Evolutionary conservation across 2,113 vertebrate species (phyloP), one percentile per base, ranked within the genome.

Genomic region (Ranitomeya variabilis): DNA sequence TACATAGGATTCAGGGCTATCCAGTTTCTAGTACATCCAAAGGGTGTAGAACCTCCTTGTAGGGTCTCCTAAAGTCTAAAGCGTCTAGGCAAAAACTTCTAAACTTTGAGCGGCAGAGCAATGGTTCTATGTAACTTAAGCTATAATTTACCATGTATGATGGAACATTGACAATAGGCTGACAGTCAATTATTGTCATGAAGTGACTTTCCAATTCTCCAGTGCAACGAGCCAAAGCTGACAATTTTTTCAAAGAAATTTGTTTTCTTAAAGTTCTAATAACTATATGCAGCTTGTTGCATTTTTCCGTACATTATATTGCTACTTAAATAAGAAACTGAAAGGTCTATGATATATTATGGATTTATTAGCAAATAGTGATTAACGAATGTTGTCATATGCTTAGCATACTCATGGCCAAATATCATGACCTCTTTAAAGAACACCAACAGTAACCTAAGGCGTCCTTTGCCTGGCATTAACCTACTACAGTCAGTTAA

Each of bases 391-490:
- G 91, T 92, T 94, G 93, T 92, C 92, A 94, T 90, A 93, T 94
- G 91, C 92, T 94, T 16, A 2, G 71, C 26, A 18, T 45, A 74
- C 71, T 18, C 71, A 16, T 74, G 71, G 71, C 37, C 91, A 90
- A 45, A 93, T 94, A 95, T 93, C 89, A 84, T 92, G 93, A 94
- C 92, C 94, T 77, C 91, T 94, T 93, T 92, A 92, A 94, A 93
- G 92, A 92, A 90, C 93, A 91, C 88, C 89, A 91, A 91, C 89
- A 90, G 80, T 66, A 84, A 88, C 87, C 88, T 88, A 92, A 89
- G 62, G 89, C 90, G 91, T 93, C 90, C 91, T 89, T 93, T 92
- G 91, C 93, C 91, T 94, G 93, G 93, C 90, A 91, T 92, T 93
- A 93, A 91, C 0, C 16, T 92, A 91, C 66, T 54, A 90, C 90